phyloP scores from a whole-genome alignment of 1,140 invertebrate genomes.

The Maconellicoccus hirsutus region DNA sequence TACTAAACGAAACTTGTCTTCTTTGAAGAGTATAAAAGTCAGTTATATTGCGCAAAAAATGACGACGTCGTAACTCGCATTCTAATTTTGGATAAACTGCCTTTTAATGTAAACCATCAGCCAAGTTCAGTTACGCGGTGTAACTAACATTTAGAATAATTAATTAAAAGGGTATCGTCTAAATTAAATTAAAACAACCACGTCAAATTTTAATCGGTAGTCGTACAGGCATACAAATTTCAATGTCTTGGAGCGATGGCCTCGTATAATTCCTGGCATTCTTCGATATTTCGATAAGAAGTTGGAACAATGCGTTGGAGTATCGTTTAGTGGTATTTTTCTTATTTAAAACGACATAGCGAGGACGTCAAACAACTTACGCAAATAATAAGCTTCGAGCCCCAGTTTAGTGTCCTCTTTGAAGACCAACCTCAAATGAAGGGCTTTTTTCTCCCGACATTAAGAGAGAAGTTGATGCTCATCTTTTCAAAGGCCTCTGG shows the following conservation, averaged over 20 bases:
- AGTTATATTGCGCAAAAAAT: slow-evolving; percentile 1
- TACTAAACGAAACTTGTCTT: neutral
- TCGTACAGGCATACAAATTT: neutral
- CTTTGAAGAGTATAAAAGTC: neutral
- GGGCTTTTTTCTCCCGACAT: too few relatives aligned
- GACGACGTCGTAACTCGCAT: slow-evolving; percentile 19
- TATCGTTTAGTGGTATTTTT: too few relatives aligned
- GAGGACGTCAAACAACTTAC: too few relatives aligned
- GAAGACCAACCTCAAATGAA: too few relatives aligned
- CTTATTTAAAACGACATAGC: too few relatives aligned
- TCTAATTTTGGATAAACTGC: slow-evolving; percentile 13
- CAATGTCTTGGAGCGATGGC: neutral
- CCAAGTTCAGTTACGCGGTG: neutral
- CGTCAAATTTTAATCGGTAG: slow-evolving; percentile 1
- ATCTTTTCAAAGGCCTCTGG: too few relatives aligned
- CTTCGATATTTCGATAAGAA: too few relatives aligned
- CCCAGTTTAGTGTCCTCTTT: too few relatives aligned
- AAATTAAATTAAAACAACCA: neutral
- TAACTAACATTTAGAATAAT: slow-evolving; percentile 13
- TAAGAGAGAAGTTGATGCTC: too few relatives aligned
- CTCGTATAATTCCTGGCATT: too few relatives aligned
- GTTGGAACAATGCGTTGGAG: too few relatives aligned
- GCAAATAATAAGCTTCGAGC: too few relatives aligned
- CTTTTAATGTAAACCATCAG: slow-evolving; percentile 19
- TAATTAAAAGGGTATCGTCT: slow-evolving; percentile 13